These are phyloP conservation scores for Falco berigora DNA, from an alignment of 2,797 vertebrate species.

Conservation along the genomic window DNA sequence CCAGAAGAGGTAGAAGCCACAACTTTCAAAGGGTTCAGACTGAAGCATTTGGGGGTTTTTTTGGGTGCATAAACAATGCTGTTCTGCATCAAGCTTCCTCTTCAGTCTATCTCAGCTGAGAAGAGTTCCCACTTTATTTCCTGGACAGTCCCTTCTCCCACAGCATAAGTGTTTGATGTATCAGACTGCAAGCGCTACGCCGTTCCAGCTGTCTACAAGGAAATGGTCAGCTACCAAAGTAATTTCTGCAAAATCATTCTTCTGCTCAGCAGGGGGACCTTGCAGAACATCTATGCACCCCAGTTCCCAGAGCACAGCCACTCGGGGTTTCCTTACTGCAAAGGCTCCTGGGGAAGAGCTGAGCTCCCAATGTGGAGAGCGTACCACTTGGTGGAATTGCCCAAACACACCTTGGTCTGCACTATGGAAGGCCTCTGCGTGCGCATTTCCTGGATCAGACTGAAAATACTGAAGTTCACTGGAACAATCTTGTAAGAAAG, in stretches of 20 bases:
- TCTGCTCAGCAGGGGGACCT: neutral
- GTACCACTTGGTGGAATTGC: accelerated
- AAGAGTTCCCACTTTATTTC: neutral
- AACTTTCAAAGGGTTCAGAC: neutral
- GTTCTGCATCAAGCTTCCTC: constrained; percentile 31
- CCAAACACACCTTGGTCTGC: constrained; percentile 86
- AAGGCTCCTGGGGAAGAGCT: neutral
- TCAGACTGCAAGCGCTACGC: neutral
- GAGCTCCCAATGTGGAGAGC: neutral
- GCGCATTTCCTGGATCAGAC: constrained; percentile 89
- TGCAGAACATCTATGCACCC: neutral
- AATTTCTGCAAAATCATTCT: neutral
- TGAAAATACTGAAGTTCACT: constrained; percentile 84
- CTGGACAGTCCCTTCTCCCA: neutral
- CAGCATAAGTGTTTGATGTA: accelerated
- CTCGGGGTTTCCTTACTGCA: neutral
- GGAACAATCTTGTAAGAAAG: constrained; percentile 79
- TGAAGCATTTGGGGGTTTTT: neutral
- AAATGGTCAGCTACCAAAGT: neutral
- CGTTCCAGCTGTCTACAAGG: neutral
- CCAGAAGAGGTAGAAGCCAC: neutral
- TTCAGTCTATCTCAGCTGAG: neutral
- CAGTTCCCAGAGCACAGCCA: neutral
- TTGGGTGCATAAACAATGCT: neutral
- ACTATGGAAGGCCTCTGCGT: constrained; percentile 91